Evolutionary conservation across 2,797 vertebrate genomes (phyloP), one percentile per base, ranked within the genome.

Genomic region (Xiphophorus birchmanni): DNA sequence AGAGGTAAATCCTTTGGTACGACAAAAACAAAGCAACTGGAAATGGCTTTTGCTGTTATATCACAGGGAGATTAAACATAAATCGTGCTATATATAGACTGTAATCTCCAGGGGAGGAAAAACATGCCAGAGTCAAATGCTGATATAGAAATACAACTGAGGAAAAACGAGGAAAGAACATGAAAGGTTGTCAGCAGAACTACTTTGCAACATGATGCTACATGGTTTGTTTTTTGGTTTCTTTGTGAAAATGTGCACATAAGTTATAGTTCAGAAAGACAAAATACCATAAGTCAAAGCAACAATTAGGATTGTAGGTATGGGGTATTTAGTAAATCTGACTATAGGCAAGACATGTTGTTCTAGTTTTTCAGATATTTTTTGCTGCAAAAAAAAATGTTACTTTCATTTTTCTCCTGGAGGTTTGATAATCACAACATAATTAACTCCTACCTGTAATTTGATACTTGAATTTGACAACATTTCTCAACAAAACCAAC

Each of bases 41-140:
- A 93, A 91, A 87, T 48, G 84, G 48, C 87, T 88, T 91, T 82
- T 32, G n/a, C 82, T 81, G 82, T 90, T 92, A 88, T 87, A 85
- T 91, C 90, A 92, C 85, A 52, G 78, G 83, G 79, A 94, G 92
- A 94, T 94, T 92, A 93, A 93, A 93, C 93, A 93, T 87, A 91
- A 92, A 89, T 85, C n/a, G 35, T 4, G 86, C 89, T 94, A 93
- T 92, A 91, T 90, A 93, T 94, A 94, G 91, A 83, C 73, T 77
- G 44, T 92, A 93, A 93, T 93, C 92, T 88, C 83, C 83, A 47
- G 67, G 76, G 87, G 78, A 79, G 73, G 73, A 72, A 77, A 63
- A 77, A 88, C 81, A 73, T 74, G 86, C 72, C 26, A 48, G 75
- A 84, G 79, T 90, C 80, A 90, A 85, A 88, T 72, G 75, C 73